A percentile compares a stretch with the other conserved stretches of the same genome.
These are phyloP conservation scores for Lipotes vexillifer DNA, from an alignment of 2,113 vertebrate species.

Conservation along the genomic window DNA sequence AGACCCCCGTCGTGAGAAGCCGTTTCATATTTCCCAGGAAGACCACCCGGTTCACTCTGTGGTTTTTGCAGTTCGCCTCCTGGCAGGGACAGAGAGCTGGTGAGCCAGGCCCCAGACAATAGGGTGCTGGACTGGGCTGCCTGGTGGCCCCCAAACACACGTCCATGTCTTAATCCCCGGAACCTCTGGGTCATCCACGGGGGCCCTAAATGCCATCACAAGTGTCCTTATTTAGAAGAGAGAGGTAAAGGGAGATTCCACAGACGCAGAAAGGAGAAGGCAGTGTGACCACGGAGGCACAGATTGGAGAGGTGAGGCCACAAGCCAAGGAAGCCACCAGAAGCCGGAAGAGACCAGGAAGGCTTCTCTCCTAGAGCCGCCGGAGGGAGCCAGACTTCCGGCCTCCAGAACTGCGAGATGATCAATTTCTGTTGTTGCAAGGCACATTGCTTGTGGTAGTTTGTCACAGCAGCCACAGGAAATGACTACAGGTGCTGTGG, in stretches of 20 bases:
- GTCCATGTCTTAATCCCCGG: background rate
- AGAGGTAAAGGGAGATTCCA: background rate
- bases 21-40: constrained; percentile 95
- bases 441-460: background rate
- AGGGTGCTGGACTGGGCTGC: background rate
- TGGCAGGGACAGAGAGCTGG: constrained; percentile 63
- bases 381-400: background rate
- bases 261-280: background rate
- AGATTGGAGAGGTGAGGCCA: background rate
- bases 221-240: background rate
- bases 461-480: background rate
- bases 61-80: constrained; percentile 95
- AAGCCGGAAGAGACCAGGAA: background rate
- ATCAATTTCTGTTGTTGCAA: background rate
- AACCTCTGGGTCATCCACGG: background rate
- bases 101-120: background rate
- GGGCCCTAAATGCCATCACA: background rate
- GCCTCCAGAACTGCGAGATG: background rate
- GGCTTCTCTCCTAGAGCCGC: background rate
- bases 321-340: background rate
- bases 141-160: accelerated
- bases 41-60: constrained; percentile 94
- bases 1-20: constrained; percentile 94
- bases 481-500: background rate
- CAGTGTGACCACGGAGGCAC: accelerated